Percentiles rank a stretch among this genome's conserved stretches.
These are phyloP conservation scores for Ceramica pisi DNA, from an alignment of 2,888 invertebrate genomes.

Conservation along the genomic window DNA sequence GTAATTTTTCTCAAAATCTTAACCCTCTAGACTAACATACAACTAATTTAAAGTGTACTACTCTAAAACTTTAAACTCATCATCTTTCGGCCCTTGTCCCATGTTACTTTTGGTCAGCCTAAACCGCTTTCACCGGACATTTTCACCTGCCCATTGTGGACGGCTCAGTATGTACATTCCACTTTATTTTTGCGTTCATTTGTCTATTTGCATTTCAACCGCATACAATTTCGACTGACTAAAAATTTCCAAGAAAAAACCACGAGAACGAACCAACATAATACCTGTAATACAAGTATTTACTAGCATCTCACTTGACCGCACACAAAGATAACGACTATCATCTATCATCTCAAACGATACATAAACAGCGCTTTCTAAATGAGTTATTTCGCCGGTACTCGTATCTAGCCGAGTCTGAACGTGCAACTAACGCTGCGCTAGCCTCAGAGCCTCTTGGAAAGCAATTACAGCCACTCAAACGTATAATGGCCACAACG, in stretches of 20 bases:
- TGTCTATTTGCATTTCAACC: too few species aligned
- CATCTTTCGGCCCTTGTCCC: too few species aligned
- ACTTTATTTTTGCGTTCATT: too few species aligned
- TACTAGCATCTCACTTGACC: not conserved
- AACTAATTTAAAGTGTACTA: too few species aligned
- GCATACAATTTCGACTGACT: not conserved
- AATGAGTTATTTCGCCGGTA: conserved; percentile 49
- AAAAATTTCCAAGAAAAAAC: not conserved
- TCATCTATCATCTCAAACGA: conserved; percentile 28
- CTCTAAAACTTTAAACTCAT: too few species aligned
- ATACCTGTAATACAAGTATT: not conserved
- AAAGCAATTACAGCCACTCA: conserved; percentile 75
- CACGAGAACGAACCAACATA: not conserved
- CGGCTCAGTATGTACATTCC: too few species aligned
- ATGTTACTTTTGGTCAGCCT: too few species aligned
- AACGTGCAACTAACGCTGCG: conserved; percentile 57
- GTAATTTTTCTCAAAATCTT: too few species aligned
- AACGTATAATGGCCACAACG: conserved; percentile 68
- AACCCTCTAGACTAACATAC: too few species aligned
- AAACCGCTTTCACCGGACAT: too few species aligned
- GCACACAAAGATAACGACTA: conserved; percentile 11
- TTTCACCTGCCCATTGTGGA: too few species aligned
- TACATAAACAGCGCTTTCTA: conserved; percentile 41
- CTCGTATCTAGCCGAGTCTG: conserved; percentile 40
- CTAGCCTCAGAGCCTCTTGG: conserved; percentile 61